Conservation (phyloP, 2,888 invertebrate genomes). For the Holacanthella duospinosa region DNA sequence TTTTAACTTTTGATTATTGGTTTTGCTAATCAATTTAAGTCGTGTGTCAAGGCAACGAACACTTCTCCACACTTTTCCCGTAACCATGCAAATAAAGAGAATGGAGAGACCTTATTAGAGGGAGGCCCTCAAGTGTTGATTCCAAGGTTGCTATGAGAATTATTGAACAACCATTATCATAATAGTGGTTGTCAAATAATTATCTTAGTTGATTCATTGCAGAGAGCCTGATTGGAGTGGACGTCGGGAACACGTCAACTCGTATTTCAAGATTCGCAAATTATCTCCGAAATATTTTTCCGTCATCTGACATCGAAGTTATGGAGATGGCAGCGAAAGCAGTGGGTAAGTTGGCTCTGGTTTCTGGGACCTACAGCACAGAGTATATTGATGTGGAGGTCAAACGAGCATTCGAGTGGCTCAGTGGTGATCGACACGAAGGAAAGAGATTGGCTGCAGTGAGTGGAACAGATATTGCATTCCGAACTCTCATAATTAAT, state of each 20-base stretch:
- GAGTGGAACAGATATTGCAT: no score
- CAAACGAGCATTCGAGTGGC: slow-evolving; percentile 89
- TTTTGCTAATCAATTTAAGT: no score
- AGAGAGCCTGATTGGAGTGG: slow-evolving; percentile 88
- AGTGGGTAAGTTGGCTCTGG: slow-evolving; percentile 80
- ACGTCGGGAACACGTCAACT: slow-evolving; percentile 82
- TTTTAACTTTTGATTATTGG: no score
- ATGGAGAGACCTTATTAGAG: no score
- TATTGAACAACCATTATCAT: no score
- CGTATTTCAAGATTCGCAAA: slow-evolving; percentile 85
- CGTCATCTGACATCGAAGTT: slow-evolving; percentile 80
- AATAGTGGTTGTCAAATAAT: no score
- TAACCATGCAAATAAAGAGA: no score
- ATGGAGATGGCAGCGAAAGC: slow-evolving; percentile 95
- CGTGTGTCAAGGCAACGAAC: no score
- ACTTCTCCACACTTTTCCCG: no score
- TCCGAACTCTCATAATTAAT: no score
- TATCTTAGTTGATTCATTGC: slow-evolving; percentile 39
- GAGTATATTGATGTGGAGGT: slow-evolving; percentile 98
- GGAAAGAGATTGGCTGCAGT: slow-evolving; percentile 82
- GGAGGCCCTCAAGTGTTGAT: no score
- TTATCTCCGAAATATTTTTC: slow-evolving; percentile 76
- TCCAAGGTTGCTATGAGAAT: no score
- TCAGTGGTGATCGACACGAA: slow-evolving; percentile 80
- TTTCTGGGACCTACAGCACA: slow-evolving; percentile 84